Evolutionary conservation across 2,888 invertebrate species (phyloP), one percentile per base, ranked within the genome.

Genomic region (Sicus ferrugineus): DNA sequence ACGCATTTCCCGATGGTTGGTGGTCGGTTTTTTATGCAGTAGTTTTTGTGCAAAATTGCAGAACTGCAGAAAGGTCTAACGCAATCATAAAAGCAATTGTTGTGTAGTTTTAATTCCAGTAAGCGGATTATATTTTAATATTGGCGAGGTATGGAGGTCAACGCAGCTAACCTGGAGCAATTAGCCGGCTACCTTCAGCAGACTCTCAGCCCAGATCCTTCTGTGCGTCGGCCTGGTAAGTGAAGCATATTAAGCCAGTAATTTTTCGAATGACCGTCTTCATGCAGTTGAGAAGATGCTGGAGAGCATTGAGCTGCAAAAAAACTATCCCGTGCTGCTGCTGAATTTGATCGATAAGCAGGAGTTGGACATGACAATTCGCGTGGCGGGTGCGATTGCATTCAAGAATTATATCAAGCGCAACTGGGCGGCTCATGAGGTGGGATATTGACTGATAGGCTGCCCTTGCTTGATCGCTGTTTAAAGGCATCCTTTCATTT

Each of bases 141-240:
- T n/a, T n/a, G n/a, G n/a, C n/a, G n/a, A n/a, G n/a, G n/a, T n/a
- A 97, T 97, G 97, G 97, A 97, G 83, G 88, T 96, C 16, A 94
- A 93, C 3, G 95, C 95, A 67, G 92, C 91, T 58, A 96, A 96
- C 87, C 87, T 95, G 76, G 88, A 90, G 76, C 92, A 93, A 11
- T 86, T 97, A 75, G 92, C 93, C 62, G 90, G 91, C 77, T 96
- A 95, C 85, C 88, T 97, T 76, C 92, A 93, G 79, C 93, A 95
- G 85, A 97, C 97, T 3, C 87, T 98, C 34, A 94, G 90, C 80
- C 93, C 95, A 0, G 95, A 96, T 83, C 89, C 91, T 28, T 90
- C 90, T 80, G 87, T 93, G 69, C 88, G 97, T 75, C 89, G 94
- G 83, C 93, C 95, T 84, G 96, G 97, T 95, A 87, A 69, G 71